Evolutionary conservation across 1,140 invertebrate genomes (phyloP).

Genomic region (Bombus affinis): DNA sequence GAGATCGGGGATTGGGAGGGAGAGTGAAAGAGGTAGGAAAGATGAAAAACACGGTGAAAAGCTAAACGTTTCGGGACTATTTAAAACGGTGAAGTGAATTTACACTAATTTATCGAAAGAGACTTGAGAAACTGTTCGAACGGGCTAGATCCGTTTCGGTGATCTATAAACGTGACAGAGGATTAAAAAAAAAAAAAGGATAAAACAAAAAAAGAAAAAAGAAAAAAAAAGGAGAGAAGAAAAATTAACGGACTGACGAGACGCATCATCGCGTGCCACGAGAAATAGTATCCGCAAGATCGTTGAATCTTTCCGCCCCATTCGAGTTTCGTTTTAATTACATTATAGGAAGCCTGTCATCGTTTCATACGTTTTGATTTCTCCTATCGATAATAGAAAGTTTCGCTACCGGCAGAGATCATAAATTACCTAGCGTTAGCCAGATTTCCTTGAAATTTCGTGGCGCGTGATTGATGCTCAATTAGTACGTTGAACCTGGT

Average conservation of each 20-base stretch:
- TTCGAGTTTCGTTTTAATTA: neutral
- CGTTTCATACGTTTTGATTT: too few relatives aligned
- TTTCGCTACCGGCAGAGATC: too few relatives aligned
- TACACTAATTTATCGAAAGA: slow-evolving; percentile 3
- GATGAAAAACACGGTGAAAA: too few relatives aligned
- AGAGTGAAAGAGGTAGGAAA: too few relatives aligned
- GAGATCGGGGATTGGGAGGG: neutral
- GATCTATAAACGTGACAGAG: slow-evolving; percentile 39
- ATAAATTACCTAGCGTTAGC: too few relatives aligned
- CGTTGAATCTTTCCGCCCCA: neutral
- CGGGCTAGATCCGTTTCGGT: neutral
- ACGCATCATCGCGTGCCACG: slow-evolving; percentile 33
- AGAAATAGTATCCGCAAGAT: neutral
- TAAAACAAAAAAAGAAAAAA: too few relatives aligned
- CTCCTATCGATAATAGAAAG: too few relatives aligned
- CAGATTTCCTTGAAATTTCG: neutral
- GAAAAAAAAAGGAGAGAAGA: slow-evolving; percentile 42
- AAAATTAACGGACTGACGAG: slow-evolving; percentile 65
- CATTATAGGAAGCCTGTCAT: too few relatives aligned
- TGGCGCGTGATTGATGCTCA: slow-evolving; percentile 22
- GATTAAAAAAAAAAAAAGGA: neutral
- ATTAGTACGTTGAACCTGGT: neutral
- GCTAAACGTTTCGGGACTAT: slow-evolving; percentile 2
- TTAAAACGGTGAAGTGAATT: neutral
- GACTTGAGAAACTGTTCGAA: slow-evolving; percentile 21